Evolutionary conservation across 2,888 invertebrate genomes (phyloP).

Genomic region (Drosophila picticornis): DNA sequence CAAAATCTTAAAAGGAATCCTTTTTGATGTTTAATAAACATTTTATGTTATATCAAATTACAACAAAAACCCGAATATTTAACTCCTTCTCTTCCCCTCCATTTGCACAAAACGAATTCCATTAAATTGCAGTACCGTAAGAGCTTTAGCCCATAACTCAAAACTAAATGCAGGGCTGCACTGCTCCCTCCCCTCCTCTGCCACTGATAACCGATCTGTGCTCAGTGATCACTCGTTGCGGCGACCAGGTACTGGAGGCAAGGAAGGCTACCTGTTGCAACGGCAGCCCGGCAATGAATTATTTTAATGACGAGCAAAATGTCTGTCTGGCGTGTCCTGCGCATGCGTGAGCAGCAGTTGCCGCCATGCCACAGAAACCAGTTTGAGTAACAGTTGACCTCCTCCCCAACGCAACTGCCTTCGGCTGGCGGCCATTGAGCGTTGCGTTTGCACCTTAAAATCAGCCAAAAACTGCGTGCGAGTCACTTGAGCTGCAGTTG

Average conservation of each 20-base stretch:
- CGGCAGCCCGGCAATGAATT: slow-evolving; percentile 70
- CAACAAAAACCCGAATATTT: neutral
- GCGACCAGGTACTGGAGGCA: slow-evolving; percentile 21
- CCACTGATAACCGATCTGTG: slow-evolving; percentile 53
- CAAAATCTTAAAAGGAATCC: neutral
- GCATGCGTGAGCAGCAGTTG: slow-evolving; percentile 56
- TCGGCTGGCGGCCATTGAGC: slow-evolving; percentile 59
- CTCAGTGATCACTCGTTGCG: slow-evolving; percentile 31
- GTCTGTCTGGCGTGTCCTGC: slow-evolving; percentile 51
- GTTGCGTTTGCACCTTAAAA: slow-evolving; percentile 59
- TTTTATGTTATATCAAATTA: neutral
- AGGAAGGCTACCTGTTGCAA: slow-evolving; percentile 70
- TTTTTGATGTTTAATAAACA: neutral
- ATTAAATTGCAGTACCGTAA: slow-evolving; percentile 42
- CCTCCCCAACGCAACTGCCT: neutral
- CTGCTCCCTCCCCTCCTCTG: neutral
- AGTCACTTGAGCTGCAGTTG: slow-evolving; percentile 34
- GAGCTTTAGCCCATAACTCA: slow-evolving; percentile 57
- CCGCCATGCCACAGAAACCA: slow-evolving; percentile 64
- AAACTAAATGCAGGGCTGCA: slow-evolving; percentile 42
- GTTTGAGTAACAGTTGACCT: slow-evolving; percentile 43
- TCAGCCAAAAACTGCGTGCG: slow-evolving; percentile 45
- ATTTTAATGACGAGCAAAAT: slow-evolving; percentile 72
- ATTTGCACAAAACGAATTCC: neutral
- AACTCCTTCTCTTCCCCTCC: neutral